Percentiles rank a stretch among this genome's conserved stretches.
These are phyloP conservation scores for Hapalemur alaotrensis DNA, from an alignment of 2,797 vertebrate genomes.

Conservation along the genomic window DNA sequence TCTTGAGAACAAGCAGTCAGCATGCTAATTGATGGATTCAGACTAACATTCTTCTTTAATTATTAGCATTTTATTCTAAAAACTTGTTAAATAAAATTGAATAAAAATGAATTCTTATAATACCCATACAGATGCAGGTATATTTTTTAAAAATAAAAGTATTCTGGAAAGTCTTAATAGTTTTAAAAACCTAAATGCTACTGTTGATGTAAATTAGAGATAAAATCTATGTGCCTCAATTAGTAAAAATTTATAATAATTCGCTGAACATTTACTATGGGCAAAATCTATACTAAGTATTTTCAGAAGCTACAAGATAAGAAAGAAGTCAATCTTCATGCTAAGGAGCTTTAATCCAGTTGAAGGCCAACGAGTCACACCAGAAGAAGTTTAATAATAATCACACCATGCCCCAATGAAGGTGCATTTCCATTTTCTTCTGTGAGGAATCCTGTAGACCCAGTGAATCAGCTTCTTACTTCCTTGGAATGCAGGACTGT, in stretches of 20 bases:
- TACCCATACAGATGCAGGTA: background rate
- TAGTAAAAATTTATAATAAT: background rate
- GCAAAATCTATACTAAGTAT: background rate
- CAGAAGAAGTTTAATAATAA: background rate
- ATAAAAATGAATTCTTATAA: background rate
- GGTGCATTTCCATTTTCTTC: background rate
- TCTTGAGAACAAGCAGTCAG: background rate
- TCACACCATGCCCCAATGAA: background rate
- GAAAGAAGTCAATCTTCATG: background rate
- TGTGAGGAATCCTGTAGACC: background rate
- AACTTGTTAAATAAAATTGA: constrained; percentile 2
- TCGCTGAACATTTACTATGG: background rate
- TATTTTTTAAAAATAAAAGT: background rate
- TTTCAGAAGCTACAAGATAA: constrained; percentile 13
- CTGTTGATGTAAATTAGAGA: background rate
- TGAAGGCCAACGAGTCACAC: background rate
- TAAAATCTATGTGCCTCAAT: background rate
- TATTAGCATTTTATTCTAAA: constrained; percentile 18
- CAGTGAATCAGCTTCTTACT: background rate
- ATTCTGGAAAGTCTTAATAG: background rate
- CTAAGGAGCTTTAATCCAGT: background rate
- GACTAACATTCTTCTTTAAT: background rate
- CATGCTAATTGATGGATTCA: background rate
- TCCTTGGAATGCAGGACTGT: background rate
- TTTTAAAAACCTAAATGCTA: background rate